Percentiles rank a stretch among this genome's conserved stretches.
Evolutionary conservation across 2,797 vertebrate species (phyloP).

Genomic region (Tapera naevia): DNA sequence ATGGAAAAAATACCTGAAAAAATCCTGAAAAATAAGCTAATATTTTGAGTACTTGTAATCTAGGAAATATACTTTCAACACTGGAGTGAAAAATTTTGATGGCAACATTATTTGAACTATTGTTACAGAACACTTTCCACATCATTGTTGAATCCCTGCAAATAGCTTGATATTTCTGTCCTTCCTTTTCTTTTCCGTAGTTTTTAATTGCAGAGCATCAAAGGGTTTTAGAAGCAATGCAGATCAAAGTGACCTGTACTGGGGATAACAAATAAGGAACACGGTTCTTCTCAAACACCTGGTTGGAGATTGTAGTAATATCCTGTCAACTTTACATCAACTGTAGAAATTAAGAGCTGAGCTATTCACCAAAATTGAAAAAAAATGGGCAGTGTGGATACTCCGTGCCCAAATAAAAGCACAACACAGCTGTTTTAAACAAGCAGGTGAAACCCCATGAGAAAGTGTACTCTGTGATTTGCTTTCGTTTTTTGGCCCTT

Average conservation of each 20-base stretch:
- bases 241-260: background rate
- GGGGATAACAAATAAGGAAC: background rate
- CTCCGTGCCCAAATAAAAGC: background rate
- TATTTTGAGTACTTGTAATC: background rate
- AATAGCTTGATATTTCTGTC: background rate
- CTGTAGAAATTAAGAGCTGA: background rate
- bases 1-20: background rate
- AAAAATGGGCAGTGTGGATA: background rate
- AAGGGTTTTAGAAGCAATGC: background rate
- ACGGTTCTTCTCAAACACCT: background rate
- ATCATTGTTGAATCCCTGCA: background rate
- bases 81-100: background rate
- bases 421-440: background rate
- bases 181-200: background rate
- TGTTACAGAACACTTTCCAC: background rate
- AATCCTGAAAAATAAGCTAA: background rate
- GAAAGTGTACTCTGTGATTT: background rate
- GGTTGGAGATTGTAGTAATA: background rate
- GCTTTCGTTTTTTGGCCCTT: background rate
- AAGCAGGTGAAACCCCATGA: background rate
- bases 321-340: no score
- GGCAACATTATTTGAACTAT: rapidly evolving
- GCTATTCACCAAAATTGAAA: background rate
- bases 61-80: background rate
- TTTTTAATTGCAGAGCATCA: background rate